Conservation (phyloP, 2,888 invertebrate genomes). For the Halictus ligatus region DNA sequence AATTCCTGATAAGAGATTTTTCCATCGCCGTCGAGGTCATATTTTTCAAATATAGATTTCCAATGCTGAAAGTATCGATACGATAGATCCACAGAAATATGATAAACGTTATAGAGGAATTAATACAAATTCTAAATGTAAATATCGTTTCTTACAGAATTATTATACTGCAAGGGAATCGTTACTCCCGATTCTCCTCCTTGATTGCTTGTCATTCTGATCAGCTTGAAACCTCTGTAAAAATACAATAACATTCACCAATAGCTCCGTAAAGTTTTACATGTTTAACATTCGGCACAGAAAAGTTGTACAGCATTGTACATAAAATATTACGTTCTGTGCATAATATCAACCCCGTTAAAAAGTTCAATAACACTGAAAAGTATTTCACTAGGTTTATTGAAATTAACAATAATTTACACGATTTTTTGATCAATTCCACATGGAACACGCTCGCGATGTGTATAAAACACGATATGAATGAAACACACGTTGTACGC, state of each 20-base stretch:
- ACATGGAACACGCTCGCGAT: neutral
- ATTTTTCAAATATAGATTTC: constrained; percentile 85
- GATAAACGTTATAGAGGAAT: constrained; percentile 16
- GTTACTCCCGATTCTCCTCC: constrained; percentile 80
- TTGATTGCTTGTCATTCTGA: constrained; percentile 80
- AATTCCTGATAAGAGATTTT: constrained; percentile 89
- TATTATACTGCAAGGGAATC: constrained; percentile 81
- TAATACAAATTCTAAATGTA: neutral
- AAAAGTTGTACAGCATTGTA: neutral
- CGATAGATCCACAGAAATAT: constrained; percentile 11
- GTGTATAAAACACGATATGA: neutral
- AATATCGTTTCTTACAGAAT: constrained; percentile 75
- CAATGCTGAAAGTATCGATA: constrained; percentile 77
- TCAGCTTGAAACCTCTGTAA: constrained; percentile 78
- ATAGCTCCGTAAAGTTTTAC: neutral
- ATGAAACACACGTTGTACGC: neutral
- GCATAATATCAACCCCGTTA: neutral
- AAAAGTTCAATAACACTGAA: neutral
- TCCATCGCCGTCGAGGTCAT: constrained; percentile 90
- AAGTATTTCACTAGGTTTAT: neutral
- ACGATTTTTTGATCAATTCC: neutral
- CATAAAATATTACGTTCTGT: neutral
- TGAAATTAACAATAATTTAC: neutral
- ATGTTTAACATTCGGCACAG: neutral
- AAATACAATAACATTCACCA: neutral